Evolutionary conservation across 1,140 invertebrate species (phyloP), one percentile per base, ranked within the genome.

Genomic region (Pseudomyrmex cubaensis): DNA sequence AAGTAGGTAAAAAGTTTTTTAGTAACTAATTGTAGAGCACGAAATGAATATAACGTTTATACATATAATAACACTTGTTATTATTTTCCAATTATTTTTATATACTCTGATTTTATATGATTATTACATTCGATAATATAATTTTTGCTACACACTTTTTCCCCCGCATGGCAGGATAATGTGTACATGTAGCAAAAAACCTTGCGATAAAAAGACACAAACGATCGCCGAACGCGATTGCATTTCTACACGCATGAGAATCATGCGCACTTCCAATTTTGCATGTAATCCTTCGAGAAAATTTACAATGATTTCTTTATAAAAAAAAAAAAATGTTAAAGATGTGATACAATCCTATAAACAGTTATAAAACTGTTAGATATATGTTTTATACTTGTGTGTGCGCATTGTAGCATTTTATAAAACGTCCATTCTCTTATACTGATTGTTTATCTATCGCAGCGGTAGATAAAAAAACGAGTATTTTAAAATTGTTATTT

Each of bases 401-500:
- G 35, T 35, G 35, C 35, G 35, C 35, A 35, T 35, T 35, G 35
- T 35, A 35, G 35, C 35, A 35, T 35, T 48, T 35, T 67, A 67
- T 77, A 25, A 48, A 78, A 70, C 10, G 52, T 69, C 20, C 76
- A 69, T 69, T 66, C n/a, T 77, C 62, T 48, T 69, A 59, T 67
- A 57, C 5, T 22, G 10, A 4, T 61, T 70, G 70, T 80, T 70
- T 70, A 61, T 80, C 57, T 22, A 80, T 70, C 72, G 54, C 22
- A 57, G 63, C 1, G 35, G 5, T 35, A 35, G 13, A 44, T 54
- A 20, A 57, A 57, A 12, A 69, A 52, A 48, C 10, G 35, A 0
- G 17, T 59, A 12, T 80, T 61, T 80, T 61, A 80, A 80, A 70
- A 70, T 57, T 69, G 17, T 70, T 48, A 22, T 77, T 77, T 67